These are phyloP conservation scores for Esperia sulphurella DNA, from an alignment of 2,888 invertebrate genomes.

Conservation along the genomic window DNA sequence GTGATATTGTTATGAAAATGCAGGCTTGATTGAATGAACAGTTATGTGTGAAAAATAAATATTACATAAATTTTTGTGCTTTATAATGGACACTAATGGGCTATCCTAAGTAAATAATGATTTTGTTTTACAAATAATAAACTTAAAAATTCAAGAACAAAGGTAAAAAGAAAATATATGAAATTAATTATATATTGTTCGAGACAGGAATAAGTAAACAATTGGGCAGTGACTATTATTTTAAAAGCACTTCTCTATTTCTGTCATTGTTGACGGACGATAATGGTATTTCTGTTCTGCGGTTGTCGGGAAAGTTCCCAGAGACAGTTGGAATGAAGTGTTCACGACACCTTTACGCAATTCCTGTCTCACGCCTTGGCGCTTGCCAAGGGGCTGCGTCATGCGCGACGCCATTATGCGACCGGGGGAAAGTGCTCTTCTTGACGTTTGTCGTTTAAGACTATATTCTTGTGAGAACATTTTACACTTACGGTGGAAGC, in stretches of 20 bases:
- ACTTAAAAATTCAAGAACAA: no score
- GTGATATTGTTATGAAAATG: no score
- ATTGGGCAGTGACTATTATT: constrained; percentile 23
- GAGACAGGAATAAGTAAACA: constrained; percentile 1
- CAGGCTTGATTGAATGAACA: neutral
- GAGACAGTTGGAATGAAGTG: constrained; percentile 59
- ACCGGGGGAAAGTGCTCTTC: constrained; percentile 50
- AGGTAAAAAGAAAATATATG: no score
- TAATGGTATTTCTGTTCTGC: constrained; percentile 57
- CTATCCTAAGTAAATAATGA: constrained; percentile 4
- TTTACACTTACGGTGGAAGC: neutral
- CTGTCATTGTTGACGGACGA: constrained; percentile 52
- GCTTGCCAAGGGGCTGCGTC: constrained; percentile 68
- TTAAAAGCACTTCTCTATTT: constrained; percentile 45
- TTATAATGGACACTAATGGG: constrained; percentile 6
- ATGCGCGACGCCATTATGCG: constrained; percentile 43
- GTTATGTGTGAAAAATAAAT: neutral
- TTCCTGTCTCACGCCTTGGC: constrained; percentile 64
- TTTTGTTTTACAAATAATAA: neutral
- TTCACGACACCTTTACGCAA: constrained; percentile 73
- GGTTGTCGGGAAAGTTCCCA: constrained; percentile 55
- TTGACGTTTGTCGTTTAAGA: constrained; percentile 45
- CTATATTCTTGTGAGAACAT: constrained; percentile 37
- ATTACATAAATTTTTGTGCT: neutral
- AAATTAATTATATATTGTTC: neutral